phyloP scores from a whole-genome alignment of 2,888 invertebrate species.

The Myopa tessellatipennis region DNA sequence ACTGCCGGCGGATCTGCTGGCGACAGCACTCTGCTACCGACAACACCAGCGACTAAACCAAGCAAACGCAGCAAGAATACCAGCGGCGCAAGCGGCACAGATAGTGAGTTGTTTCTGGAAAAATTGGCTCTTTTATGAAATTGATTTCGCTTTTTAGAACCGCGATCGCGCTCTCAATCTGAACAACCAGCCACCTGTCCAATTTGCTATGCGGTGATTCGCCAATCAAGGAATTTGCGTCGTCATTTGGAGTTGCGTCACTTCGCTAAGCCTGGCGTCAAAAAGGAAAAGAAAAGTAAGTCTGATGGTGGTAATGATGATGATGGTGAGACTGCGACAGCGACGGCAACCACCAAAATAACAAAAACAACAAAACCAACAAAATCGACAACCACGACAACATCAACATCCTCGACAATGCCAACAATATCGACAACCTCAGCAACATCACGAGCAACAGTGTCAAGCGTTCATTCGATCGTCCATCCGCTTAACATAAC shows the following conservation, averaged over 20 bases:
- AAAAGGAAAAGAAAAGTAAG: slow-evolving; percentile 68
- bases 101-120: slow-evolving; percentile 43
- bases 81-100: slow-evolving; percentile 32
- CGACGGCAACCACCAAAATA: slow-evolving; percentile 44
- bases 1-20: slow-evolving; percentile 44
- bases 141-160: slow-evolving; percentile 57
- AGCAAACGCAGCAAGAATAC: slow-evolving; percentile 47
- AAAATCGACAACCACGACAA: slow-evolving; percentile 31
- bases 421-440: slow-evolving; percentile 45
- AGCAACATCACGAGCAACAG: slow-evolving; percentile 46
- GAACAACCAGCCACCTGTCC: slow-evolving; percentile 74
- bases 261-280: slow-evolving; percentile 68
- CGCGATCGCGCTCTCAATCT: slow-evolving; percentile 72
- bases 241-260: slow-evolving; percentile 71
- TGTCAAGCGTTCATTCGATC: slow-evolving; percentile 16
- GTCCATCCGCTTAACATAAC: no score
- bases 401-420: slow-evolving; percentile 32
- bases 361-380: slow-evolving; percentile 41
- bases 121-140: no score
- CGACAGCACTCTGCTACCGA: slow-evolving; percentile 48
- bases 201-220: slow-evolving; percentile 72
- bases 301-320: slow-evolving; percentile 55
- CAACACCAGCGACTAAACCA: slow-evolving; percentile 49
- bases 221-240: slow-evolving; percentile 73
- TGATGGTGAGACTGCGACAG: slow-evolving; percentile 48